Base-by-base conservation (phyloP, 2,888 invertebrate species). In the Ischnura elegans region DNA sequence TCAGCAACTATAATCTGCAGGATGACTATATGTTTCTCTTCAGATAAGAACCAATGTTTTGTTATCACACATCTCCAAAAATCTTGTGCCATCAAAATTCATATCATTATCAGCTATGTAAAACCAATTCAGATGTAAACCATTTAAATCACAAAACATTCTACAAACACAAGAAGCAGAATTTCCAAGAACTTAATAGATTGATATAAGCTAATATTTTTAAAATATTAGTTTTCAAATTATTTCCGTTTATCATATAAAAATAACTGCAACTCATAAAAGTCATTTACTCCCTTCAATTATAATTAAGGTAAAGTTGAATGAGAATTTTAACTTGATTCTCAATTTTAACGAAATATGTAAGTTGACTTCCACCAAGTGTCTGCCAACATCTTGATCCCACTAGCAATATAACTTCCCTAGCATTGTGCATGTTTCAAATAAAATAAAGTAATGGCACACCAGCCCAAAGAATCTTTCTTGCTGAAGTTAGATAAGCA, bases 61-160 rank as follows among this genome's bases (percentile, higher is more conserved):
- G n/a, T 90, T 43, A 90, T 90, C 61, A 90, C 90, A 90, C 90
- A 55, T 66, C 61, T 90, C 90, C 90, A 90, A 90, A 61, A 61
- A 43, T 90, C 61, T 90, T 61, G 61, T 55, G 90, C 90, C 90
- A 90, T 43, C n/a, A 61, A 86, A 90, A 66, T 55, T n/a, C 25
- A 25, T n/a, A 36, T 61, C 36, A 66, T 42, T 42, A 25, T 42
- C 66, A 61, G 43, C 0, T n/a, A n/a, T n/a, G n/a, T 90, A 66
- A 90, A 90, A 90, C 61, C 90, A 61, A 66, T 61, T 61, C 43
- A 61, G 66, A 66, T 66, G 29, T 66, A 13, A 76, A 10, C 76
- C 76, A 76, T 10, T 13, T 36, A 76, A 3, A 2, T 25, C 76
- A 76, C 16, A 36, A 76, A 76, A 76, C 25, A 36, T 36, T 2